These are phyloP conservation scores for Erpobdella octoculata DNA, from an alignment of 2,888 invertebrate species.

Conservation along the genomic window DNA sequence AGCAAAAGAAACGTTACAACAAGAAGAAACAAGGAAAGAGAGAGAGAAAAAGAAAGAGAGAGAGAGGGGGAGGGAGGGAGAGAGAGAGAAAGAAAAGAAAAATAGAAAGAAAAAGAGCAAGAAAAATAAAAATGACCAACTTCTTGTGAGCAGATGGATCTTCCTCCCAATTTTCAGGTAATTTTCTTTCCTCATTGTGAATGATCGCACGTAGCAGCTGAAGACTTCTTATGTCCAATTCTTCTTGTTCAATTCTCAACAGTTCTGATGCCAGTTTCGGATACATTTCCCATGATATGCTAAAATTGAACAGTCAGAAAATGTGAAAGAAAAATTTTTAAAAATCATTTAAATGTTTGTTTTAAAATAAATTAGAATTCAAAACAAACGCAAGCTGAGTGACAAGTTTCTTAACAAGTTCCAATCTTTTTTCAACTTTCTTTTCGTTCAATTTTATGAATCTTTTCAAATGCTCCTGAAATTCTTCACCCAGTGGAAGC, in stretches of 20 bases:
- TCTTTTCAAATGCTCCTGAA: conserved; percentile 46
- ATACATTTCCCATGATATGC: conserved; percentile 35
- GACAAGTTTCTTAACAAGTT: conserved; percentile 44
- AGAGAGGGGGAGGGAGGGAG: neutral
- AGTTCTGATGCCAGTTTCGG: conserved; percentile 34
- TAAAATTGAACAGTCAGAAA: too few species aligned
- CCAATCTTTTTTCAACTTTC: conserved; percentile 42
- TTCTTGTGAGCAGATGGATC: conserved; percentile 31
- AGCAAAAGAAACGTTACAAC: too few species aligned
- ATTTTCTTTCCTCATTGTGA: conserved; percentile 49
- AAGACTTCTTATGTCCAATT: conserved; percentile 50
- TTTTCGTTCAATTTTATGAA: conserved; percentile 46
- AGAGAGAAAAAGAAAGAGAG: too few species aligned
- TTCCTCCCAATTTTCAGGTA: conserved; percentile 48
- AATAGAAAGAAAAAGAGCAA: neutral
- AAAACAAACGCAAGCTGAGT: conserved; percentile 45
- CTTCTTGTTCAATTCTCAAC: conserved; percentile 46
- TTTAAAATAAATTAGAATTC: neutral
- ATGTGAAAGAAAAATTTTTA: neutral
- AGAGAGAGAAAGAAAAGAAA: neutral
- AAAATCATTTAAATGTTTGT: neutral
- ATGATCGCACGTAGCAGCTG: conserved; percentile 49
- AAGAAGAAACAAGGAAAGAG: too few species aligned
- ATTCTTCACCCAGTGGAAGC: conserved; percentile 50
- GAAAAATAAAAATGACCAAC: conserved; percentile 3